Evolutionary conservation across 2,888 invertebrate genomes (phyloP).

Genomic region (Azorinus chamasolen): DNA sequence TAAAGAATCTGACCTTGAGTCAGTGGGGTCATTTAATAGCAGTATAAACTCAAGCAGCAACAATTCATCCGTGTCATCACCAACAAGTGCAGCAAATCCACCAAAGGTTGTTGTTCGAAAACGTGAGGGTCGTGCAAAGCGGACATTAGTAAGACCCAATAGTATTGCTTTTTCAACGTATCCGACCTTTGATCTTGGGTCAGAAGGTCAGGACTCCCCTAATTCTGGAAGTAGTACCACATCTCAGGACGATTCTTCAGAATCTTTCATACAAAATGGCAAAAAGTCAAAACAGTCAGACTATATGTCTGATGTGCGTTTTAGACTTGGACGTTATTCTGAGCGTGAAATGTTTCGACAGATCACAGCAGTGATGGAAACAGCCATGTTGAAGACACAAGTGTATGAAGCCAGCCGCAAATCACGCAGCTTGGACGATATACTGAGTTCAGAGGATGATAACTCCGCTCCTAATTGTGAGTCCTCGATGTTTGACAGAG

Average conservation of each 20-base stretch:
- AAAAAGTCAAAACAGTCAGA: slow-evolving; percentile 77
- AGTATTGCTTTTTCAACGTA: slow-evolving; percentile 85
- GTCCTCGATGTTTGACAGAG: slow-evolving; percentile 71
- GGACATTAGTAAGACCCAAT: slow-evolving; percentile 82
- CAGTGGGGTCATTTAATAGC: slow-evolving; percentile 56
- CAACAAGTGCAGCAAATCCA: slow-evolving; percentile 38
- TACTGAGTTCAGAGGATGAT: slow-evolving; percentile 80
- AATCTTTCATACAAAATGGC: slow-evolving; percentile 73
- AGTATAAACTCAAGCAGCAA: slow-evolving; percentile 44
- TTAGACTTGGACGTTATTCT: slow-evolving; percentile 74
- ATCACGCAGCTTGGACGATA: slow-evolving; percentile 85
- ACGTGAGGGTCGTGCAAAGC: slow-evolving; percentile 79
- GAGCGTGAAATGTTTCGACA: slow-evolving; percentile 81
- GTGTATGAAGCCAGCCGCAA: slow-evolving; percentile 80
- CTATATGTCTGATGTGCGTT: slow-evolving; percentile 66
- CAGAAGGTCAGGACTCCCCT: slow-evolving; percentile 74
- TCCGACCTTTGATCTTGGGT: slow-evolving; percentile 81
- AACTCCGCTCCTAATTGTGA: slow-evolving; percentile 64
- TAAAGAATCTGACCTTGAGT: slow-evolving; percentile 63
- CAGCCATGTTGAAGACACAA: slow-evolving; percentile 80
- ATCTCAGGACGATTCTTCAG: slow-evolving; percentile 78
- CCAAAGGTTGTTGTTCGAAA: slow-evolving; percentile 77
- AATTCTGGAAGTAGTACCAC: slow-evolving; percentile 72
- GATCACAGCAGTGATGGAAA: slow-evolving; percentile 82
- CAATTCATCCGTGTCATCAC: slow-evolving; percentile 64